Evolutionary conservation across 2,797 vertebrate species (phyloP), one percentile per base, ranked within the genome.

Genomic region (Discoglossus pictus): DNA sequence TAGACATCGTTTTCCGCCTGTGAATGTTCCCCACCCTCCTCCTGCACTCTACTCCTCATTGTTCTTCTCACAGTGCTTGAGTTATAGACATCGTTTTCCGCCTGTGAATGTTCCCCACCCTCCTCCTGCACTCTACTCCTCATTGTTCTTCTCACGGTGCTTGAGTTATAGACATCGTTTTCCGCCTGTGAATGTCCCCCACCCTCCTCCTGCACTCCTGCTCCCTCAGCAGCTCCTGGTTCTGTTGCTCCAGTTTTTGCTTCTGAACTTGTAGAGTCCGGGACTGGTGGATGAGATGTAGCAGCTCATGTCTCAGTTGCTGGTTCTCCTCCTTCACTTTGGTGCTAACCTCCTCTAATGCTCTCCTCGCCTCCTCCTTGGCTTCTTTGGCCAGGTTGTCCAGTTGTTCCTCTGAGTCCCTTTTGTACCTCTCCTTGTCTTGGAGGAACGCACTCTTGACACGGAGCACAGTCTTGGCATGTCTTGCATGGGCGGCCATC

Each of bases 251-350:
- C 20, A 90, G 65, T 9, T 10, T 15, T 0, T 16, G 52, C 48
- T 73, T 74, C 50, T 74, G 73, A 15, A 20, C 59, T 13, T 62
- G 58, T 31, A 85, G 71, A 8, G 69, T 27, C 4, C 52, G 50
- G 3, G 46, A 54, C 35, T 72, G 75, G 47, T 61, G 53, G 18
- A 74, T 58, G 13, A 87, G 74, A 6, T 71, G 56, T 2, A 12
- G 2, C 3, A 80, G 47, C 25, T 78, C 75, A 21, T 73, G 50
- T n/a, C 65, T 24, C 44, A 86, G 61, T 4, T 17, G 35, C 46
- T 58, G 54, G 70, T 86, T 85, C 73, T 88, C 76, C 47, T 63
- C 65, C 20, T 52, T 31, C 8, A 84, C 56, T 2, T 46, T 12
- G 17, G 13, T 27, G 6, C 53, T 73, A 59, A 83, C 74, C 36